Evolutionary conservation across 2,888 invertebrate species (phyloP).

Genomic region (Lithosia quadra): DNA sequence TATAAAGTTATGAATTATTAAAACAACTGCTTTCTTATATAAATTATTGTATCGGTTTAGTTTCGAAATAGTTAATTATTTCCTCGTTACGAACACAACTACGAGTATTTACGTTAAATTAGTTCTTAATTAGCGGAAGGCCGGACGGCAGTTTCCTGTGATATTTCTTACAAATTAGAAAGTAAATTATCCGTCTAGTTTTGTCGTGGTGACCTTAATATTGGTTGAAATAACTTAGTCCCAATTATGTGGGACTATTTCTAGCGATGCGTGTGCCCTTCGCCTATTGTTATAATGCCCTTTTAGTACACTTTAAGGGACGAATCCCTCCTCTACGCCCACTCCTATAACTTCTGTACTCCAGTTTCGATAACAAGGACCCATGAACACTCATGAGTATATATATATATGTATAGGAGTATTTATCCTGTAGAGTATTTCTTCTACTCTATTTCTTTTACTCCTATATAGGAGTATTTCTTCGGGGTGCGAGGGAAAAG

Average conservation of each 20-base stretch:
- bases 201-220: conserved; percentile 11
- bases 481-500: too few relatives aligned
- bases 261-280: background rate
- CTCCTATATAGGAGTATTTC: too few relatives aligned
- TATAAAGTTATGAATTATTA: background rate
- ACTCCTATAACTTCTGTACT: too few relatives aligned
- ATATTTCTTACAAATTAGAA: conserved; percentile 22
- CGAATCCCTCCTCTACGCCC: too few relatives aligned
- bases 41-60: conserved; percentile 6
- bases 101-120: conserved; percentile 15
- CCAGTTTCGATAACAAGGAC: too few relatives aligned
- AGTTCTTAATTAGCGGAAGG: conserved; percentile 19
- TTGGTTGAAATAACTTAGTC: too few relatives aligned
- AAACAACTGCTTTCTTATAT: background rate
- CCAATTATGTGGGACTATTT: background rate
- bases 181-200: conserved; percentile 13
- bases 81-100: conserved; percentile 17
- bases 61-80: conserved; percentile 16
- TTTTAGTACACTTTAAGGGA: too few relatives aligned
- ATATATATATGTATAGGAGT: too few relatives aligned
- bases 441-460: too few relatives aligned
- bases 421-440: too few relatives aligned
- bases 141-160: conserved; percentile 19
- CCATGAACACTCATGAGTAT: too few relatives aligned
- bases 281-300: background rate